A percentile compares a stretch with the other conserved stretches of the same genome.
Conservation (phyloP, 1,140 invertebrate species). For the Bombus balteatus region DNA sequence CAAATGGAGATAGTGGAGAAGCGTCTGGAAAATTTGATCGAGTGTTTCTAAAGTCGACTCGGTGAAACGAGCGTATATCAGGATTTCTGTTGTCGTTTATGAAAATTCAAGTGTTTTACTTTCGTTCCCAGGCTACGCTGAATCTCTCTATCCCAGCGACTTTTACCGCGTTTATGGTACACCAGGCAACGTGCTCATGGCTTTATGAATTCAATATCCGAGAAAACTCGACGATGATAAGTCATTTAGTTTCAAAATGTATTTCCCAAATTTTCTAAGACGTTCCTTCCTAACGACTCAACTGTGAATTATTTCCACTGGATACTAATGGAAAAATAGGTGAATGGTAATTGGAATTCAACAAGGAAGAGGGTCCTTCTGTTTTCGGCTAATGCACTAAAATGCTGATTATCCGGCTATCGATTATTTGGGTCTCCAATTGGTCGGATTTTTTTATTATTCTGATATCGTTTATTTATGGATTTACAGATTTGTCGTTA, state of each 20-base stretch:
- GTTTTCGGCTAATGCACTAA: not conserved
- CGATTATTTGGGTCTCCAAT: not conserved
- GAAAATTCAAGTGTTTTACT: slow-evolving; percentile 39
- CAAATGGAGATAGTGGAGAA: not conserved
- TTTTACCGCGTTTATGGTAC: not conserved
- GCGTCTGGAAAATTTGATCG: slow-evolving; percentile 4
- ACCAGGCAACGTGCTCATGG: not conserved
- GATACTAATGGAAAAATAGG: not conserved
- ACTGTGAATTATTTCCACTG: not conserved
- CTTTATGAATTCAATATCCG: slow-evolving; percentile 38
- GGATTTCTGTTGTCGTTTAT: slow-evolving; percentile 35
- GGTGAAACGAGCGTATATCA: not conserved
- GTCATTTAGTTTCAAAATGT: not conserved
- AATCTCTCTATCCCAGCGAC: slow-evolving; percentile 24
- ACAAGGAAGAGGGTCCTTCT: not conserved
- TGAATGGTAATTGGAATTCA: not conserved
- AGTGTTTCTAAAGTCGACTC: slow-evolving; percentile 5
- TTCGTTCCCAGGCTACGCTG: not conserved
- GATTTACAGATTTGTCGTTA: not conserved
- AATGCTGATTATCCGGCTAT: not conserved
- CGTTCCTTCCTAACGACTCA: too few species aligned
- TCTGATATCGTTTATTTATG: not conserved
- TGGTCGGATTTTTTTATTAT: not conserved
- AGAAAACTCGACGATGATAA: not conserved
- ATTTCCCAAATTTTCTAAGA: not conserved